A percentile compares a stretch with the other conserved stretches of the same genome.
phyloP scores from a whole-genome alignment of 2,797 vertebrate species.

The Oreochromis mossambicus region DNA sequence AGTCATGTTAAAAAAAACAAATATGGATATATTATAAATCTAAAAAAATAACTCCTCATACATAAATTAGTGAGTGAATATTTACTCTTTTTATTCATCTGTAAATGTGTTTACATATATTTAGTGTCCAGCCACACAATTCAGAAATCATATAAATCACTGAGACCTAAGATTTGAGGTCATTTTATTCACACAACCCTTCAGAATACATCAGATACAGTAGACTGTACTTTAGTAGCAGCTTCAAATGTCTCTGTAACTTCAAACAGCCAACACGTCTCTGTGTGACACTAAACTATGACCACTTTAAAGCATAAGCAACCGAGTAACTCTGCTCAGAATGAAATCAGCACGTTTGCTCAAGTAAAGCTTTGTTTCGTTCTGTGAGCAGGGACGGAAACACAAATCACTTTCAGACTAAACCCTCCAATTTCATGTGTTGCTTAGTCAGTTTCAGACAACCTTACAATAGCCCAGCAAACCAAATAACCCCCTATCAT shows the following conservation, averaged over 20 bases:
- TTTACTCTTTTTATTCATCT: not conserved
- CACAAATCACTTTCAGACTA: not conserved
- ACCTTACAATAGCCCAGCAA: not conserved
- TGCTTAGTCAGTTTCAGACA: not conserved
- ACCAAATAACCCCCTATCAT: not conserved
- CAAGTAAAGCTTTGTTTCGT: not conserved
- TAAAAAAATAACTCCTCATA: not conserved
- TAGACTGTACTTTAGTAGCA: rapidly evolving
- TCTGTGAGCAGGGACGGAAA: not conserved
- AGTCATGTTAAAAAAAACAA: not conserved
- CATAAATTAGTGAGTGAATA: not conserved
- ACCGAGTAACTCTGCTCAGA: not conserved
- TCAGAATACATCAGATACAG: not conserved
- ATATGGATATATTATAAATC: not conserved
- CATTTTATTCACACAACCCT: rapidly evolving
- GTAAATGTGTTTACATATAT: not conserved
- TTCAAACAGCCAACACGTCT: not conserved
- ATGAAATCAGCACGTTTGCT: not conserved
- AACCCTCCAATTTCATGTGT: not conserved
- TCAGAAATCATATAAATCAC: rapidly evolving
- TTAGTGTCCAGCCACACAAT: not conserved
- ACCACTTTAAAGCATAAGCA: not conserved
- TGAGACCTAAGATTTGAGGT: not conserved
- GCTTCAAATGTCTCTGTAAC: not conserved
- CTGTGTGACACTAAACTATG: not conserved